These are phyloP conservation scores for Acanthopleura granulata DNA, from an alignment of 2,888 invertebrate genomes.

Conservation along the genomic window DNA sequence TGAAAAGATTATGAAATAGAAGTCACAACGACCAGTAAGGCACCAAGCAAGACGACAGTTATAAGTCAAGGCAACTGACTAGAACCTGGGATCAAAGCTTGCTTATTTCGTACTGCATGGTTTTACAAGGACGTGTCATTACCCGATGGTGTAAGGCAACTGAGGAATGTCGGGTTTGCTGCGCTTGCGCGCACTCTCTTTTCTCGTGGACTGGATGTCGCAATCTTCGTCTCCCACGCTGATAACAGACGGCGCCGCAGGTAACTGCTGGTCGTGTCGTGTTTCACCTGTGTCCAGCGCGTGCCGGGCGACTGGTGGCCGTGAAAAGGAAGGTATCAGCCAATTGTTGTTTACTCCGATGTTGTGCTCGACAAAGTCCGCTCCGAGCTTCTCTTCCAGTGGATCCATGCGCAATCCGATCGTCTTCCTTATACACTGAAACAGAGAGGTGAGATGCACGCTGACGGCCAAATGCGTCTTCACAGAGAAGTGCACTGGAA, in stretches of 20 bases:
- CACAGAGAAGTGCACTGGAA: no score
- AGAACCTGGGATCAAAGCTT: no score
- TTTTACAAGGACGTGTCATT: no score
- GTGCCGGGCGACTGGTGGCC: neutral
- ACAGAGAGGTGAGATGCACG: neutral
- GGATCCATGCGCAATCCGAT: constrained; percentile 81
- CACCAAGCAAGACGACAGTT: no score
- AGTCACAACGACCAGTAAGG: no score
- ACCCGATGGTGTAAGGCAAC: no score
- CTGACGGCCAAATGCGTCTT: no score
- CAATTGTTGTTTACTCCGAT: constrained; percentile 70
- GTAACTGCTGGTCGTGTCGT: neutral
- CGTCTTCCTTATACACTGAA: constrained; percentile 43
- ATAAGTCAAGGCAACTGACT: no score
- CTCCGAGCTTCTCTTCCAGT: constrained; percentile 88
- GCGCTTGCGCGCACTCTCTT: neutral
- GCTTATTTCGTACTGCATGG: no score
- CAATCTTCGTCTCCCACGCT: neutral
- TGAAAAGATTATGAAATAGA: no score
- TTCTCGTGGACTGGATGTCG: neutral
- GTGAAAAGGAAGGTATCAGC: neutral
- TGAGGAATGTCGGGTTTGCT: neutral
- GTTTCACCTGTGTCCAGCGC: neutral
- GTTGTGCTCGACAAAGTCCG: constrained; percentile 89
- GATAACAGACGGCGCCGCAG: neutral